Evolutionary conservation across 2,888 invertebrate genomes (phyloP).

Genomic region (Apomyelois bistriatella): DNA sequence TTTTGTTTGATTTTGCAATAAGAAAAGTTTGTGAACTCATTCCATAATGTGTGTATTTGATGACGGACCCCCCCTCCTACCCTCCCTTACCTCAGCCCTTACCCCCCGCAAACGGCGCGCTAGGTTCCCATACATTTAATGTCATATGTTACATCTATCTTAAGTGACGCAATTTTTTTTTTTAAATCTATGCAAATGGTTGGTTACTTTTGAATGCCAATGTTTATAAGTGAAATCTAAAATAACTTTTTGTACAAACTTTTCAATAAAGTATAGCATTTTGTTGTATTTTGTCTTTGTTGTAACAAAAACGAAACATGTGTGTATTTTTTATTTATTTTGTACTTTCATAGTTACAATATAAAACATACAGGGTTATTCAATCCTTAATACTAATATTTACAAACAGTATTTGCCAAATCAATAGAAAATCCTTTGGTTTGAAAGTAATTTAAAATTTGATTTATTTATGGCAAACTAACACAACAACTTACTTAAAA

Average conservation of each 20-base stretch:
- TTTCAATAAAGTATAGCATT: slow-evolving; percentile 30
- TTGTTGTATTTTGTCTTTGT: slow-evolving; percentile 18
- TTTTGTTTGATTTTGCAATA: too few relatives aligned
- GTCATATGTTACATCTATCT: too few relatives aligned
- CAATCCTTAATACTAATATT: slow-evolving; percentile 25
- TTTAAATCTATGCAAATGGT: too few relatives aligned
- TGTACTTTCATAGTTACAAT: slow-evolving; percentile 32
- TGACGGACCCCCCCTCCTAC: too few relatives aligned
- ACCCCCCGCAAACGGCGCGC: too few relatives aligned
- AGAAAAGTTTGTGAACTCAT: too few relatives aligned
- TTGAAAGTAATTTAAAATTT: background rate
- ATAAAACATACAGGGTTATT: slow-evolving; percentile 28
- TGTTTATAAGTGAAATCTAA: slow-evolving; percentile 15
- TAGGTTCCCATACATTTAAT: too few relatives aligned
- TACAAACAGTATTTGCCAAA: slow-evolving; percentile 25
- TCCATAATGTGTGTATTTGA: too few relatives aligned
- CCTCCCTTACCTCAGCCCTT: too few relatives aligned
- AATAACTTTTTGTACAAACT: slow-evolving; percentile 35
- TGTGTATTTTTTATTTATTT: slow-evolving; percentile 35
- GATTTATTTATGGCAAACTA: background rate
- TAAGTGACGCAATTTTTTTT: too few relatives aligned
- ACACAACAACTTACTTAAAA: background rate
- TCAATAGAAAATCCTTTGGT: background rate
- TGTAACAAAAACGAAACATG: slow-evolving; percentile 23
- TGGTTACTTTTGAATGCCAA: background rate